Base-by-base conservation (phyloP, 2,888 invertebrate species). In the Morpho achilles region DNA sequence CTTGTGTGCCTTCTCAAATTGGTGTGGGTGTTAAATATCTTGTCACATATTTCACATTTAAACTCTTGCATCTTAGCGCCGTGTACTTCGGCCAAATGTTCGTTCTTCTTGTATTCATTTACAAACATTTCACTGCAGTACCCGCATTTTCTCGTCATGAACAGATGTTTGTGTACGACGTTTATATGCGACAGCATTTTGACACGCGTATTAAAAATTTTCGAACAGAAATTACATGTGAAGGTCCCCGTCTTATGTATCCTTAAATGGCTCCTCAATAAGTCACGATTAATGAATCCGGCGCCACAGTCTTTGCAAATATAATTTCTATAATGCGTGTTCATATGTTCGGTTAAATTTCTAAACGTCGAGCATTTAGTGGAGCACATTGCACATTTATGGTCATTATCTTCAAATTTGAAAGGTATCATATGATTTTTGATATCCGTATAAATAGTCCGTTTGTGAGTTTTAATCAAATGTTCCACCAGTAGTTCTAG, bases 311-410 rank as follows among this genome's bases (percentile, higher is more conserved):
- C 67, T 3, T 74, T 69, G 51, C 84, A 85, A 7, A 77, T 58
- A 45, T 75, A 83, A 61, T 85, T 83, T 7, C 75, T 72, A 10
- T 71, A 81, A 66, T 84, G 85, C 0, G 67, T 68, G 55, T 83
- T 81, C 83, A 85, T 84, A 32, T 84, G 84, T 53, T 79, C 77
- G 8, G 76, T 74, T 3, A 84, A 61, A 43, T 55, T 61, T 61
- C 64, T 67, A 41, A 70, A 69, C 43, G 61, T 60, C 8, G 57
- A 50, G 32, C 67, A 69, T 43, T 48, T 56, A 3, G 53, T 53
- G 1, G 45, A 56, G 50, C 85, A 86, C 2, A 76, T 54, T 3
- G 67, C 73, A 53, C 84, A 84, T 8, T 59, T 60, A 0, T 79
- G 56, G 0, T 60, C 60, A 0, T 75, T 71, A 2, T 51, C 57